A percentile compares a stretch with the other conserved stretches of the same genome.
phyloP scores from a whole-genome alignment of 2,113 vertebrate species.

The Tamias sibiricus region DNA sequence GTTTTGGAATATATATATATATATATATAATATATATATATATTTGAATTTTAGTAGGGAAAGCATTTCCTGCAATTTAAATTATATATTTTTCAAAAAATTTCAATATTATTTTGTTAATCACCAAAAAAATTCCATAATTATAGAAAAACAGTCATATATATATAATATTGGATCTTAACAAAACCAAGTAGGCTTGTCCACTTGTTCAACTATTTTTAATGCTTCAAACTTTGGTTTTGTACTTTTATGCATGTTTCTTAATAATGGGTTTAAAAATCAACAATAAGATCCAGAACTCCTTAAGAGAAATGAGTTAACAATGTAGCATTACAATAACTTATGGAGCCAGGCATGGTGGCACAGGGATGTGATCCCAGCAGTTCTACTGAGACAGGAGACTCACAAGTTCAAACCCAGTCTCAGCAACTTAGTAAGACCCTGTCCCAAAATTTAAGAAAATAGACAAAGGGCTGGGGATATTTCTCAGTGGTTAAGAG shows the following conservation, averaged over 20 bases:
- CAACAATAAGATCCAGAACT: neutral
- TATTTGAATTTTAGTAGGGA: neutral
- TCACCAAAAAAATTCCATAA: neutral
- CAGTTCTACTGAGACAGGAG: too few species aligned
- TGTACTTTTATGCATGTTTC: neutral
- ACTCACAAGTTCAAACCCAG: too few species aligned
- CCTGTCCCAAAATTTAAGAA: too few species aligned
- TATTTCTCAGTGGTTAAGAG: too few species aligned
- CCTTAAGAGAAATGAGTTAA: neutral
- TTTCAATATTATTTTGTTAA: neutral
- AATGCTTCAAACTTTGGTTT: neutral
- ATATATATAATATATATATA: too few species aligned
- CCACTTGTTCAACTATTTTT: neutral
- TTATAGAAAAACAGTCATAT: neutral
- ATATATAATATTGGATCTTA: neutral
- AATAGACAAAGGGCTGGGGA: too few species aligned
- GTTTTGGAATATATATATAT: neutral
- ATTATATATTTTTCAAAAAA: neutral
- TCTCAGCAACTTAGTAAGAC: too few species aligned
- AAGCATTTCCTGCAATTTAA: neutral
- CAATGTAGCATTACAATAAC: neutral
- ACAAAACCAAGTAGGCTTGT: neutral
- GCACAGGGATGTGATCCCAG: too few species aligned
- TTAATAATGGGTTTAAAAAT: neutral
- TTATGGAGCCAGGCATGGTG: neutral